Percentiles rank a stretch among this genome's conserved stretches.
Evolutionary conservation across 2,113 vertebrate species (phyloP).

Genomic region (Nothocercus nigrocapillus): DNA sequence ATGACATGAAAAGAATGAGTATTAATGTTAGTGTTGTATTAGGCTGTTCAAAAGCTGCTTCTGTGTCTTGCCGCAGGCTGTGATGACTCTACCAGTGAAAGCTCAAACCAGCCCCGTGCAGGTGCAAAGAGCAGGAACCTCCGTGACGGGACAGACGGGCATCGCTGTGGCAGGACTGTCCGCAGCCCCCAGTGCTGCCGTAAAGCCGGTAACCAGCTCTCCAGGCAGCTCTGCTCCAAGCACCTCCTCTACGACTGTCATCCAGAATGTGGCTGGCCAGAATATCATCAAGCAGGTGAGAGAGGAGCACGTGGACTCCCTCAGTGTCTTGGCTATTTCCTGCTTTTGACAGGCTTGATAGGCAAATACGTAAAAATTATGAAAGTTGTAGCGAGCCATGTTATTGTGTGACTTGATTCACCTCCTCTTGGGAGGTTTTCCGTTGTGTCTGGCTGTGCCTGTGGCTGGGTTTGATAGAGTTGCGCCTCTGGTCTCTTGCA

Average conservation of each 20-base stretch:
- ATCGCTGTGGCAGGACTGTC: conserved; percentile 84
- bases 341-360: neutral
- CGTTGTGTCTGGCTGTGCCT: neutral
- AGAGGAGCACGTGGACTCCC: neutral
- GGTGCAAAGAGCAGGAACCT: conserved; percentile 75
- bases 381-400: neutral
- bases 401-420: neutral
- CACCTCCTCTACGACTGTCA: conserved; percentile 80
- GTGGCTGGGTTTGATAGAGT: neutral
- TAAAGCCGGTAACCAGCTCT: conserved; percentile 84
- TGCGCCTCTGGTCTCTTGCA: conserved; percentile 36
- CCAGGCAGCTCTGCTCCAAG: conserved; percentile 80
- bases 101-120: conserved; percentile 82
- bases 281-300: conserved; percentile 95
- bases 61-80: conserved; percentile 69
- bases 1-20: neutral
- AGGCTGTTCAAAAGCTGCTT: neutral
- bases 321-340: accelerated
- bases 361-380: neutral
- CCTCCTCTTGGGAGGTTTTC: neutral
- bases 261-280: conserved; percentile 87
- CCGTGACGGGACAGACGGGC: conserved; percentile 62
- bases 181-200: conserved; percentile 75
- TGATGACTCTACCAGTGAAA: conserved; percentile 91
- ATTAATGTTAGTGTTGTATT: neutral